Conservation (phyloP, 2,888 invertebrate species). For the Teinopalpus imperialis region DNA sequence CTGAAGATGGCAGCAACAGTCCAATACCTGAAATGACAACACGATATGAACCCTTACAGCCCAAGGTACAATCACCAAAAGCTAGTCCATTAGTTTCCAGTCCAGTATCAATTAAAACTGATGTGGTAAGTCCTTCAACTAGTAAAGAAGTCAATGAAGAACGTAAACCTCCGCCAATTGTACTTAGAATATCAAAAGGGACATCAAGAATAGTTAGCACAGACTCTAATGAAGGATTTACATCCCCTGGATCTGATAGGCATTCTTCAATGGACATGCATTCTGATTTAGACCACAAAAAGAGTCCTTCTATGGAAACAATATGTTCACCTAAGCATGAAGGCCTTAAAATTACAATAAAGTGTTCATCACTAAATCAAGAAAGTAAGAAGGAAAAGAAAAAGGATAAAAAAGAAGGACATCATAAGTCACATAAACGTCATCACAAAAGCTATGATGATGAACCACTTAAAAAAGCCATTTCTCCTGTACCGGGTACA, state of each 20-base stretch:
- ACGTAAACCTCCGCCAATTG: slow-evolving; percentile 89
- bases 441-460: slow-evolving; percentile 71
- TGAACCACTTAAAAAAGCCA: slow-evolving; percentile 56
- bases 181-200: slow-evolving; percentile 92
- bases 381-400: slow-evolving; percentile 72
- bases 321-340: slow-evolving; percentile 77
- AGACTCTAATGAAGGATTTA: slow-evolving; percentile 83
- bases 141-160: slow-evolving; percentile 74
- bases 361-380: slow-evolving; percentile 65
- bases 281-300: slow-evolving; percentile 69
- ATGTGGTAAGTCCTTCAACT: slow-evolving; percentile 69
- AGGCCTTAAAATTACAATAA: slow-evolving; percentile 77
- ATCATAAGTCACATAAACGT: slow-evolving; percentile 73
- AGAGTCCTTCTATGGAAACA: slow-evolving; percentile 67
- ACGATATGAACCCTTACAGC: slow-evolving; percentile 58
- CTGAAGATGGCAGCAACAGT: slow-evolving; percentile 82
- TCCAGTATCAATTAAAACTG: slow-evolving; percentile 60
- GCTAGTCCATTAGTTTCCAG: slow-evolving; percentile 66
- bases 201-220: slow-evolving; percentile 85
- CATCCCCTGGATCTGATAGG: slow-evolving; percentile 77
- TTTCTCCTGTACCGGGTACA: slow-evolving; percentile 77
- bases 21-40: slow-evolving; percentile 71
- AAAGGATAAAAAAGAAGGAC: slow-evolving; percentile 75
- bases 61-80: slow-evolving; percentile 69
- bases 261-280: slow-evolving; percentile 75